Evolutionary conservation across 2,797 vertebrate species (phyloP).

Genomic region (Phataginus tricuspis): DNA sequence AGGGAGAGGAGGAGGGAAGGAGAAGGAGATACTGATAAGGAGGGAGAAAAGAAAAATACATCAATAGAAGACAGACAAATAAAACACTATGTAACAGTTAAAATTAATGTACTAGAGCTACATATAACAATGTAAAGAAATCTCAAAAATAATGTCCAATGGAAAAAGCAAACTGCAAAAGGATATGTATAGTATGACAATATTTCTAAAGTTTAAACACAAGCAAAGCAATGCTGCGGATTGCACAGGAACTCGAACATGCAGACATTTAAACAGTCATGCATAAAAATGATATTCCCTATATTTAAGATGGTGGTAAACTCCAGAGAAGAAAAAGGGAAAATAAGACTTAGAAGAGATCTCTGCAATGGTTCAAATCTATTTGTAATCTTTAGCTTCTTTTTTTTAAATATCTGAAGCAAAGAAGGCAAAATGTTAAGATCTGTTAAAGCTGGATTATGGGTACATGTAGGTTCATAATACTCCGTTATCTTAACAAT

Average conservation of each 20-base stretch:
- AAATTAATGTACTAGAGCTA: neutral
- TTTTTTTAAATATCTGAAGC: neutral
- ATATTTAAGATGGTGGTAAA: constrained; percentile 5
- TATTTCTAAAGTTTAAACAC: constrained; percentile 20
- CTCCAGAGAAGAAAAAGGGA: neutral
- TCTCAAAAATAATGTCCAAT: neutral
- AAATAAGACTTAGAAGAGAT: neutral
- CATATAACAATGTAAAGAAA: neutral
- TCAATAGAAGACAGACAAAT: neutral
- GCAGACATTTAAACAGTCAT: neutral
- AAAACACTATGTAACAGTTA: neutral
- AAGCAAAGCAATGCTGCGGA: neutral
- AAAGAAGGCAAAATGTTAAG: neutral
- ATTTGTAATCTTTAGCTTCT: neutral
- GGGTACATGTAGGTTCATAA: neutral
- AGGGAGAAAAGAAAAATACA: neutral
- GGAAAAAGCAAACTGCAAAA: neutral
- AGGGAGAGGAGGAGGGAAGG: too few relatives aligned
- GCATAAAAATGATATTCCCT: neutral
- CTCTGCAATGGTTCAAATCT: neutral
- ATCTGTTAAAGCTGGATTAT: neutral
- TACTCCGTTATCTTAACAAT: neutral
- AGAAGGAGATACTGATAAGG: too few relatives aligned
- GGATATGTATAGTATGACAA: neutral
- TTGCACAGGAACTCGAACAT: neutral